phyloP scores from a whole-genome alignment of 2,113 vertebrate species.

The Anhinga rufa region DNA sequence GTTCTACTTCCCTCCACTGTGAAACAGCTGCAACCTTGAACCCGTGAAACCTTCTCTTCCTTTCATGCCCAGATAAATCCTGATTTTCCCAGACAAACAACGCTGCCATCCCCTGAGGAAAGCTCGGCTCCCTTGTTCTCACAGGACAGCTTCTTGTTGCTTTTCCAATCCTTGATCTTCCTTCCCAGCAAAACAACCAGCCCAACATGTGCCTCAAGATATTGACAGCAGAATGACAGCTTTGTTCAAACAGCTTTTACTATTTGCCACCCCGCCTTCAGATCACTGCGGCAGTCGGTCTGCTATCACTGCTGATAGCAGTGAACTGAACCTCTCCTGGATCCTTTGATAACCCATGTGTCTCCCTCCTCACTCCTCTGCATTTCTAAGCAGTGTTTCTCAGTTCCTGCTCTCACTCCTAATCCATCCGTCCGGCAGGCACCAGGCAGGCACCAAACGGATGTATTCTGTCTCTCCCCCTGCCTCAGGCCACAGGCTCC shows the following conservation, averaged over 20 bases:
- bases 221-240: not conserved
- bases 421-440: not conserved
- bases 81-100: conserved; percentile 14
- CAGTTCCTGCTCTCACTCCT: not conserved
- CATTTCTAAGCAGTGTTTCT: not conserved
- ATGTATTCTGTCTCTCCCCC: no score
- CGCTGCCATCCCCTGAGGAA: not conserved
- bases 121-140: not conserved
- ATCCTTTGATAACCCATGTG: not conserved
- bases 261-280: not conserved
- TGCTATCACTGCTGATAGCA: not conserved
- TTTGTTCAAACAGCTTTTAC: not conserved
- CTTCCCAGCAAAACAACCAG: not conserved
- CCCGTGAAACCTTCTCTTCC: not conserved
- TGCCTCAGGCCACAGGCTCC: not conserved
- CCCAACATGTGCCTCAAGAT: not conserved
- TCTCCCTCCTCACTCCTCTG: not conserved
- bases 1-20: not conserved
- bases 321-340: not conserved
- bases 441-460: not conserved
- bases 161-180: conserved; percentile 18
- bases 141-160: conserved; percentile 1
- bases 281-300: not conserved
- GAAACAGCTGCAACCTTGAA: conserved; percentile 31
- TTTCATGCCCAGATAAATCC: conserved; percentile 29